A percentile compares a stretch with the other conserved stretches of the same genome.
Conservation (phyloP, 2,888 invertebrate genomes). For the Stegana nigrithorax region DNA sequence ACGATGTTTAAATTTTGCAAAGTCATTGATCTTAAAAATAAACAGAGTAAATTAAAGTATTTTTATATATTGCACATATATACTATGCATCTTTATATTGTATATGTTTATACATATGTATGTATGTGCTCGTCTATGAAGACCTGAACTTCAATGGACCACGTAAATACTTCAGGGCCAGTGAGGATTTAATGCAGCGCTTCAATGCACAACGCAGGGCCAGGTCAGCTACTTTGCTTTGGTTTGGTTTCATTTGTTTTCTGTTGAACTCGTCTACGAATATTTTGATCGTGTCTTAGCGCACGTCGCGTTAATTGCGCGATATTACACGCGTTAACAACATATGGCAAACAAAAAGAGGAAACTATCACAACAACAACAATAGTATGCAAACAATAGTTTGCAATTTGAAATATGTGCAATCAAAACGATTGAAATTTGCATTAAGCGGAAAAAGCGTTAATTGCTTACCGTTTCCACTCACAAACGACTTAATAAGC, state of each 20-base stretch:
- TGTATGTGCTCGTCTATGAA: too few relatives aligned
- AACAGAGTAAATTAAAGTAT: too few relatives aligned
- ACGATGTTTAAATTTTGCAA: too few relatives aligned
- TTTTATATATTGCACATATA: too few relatives aligned
- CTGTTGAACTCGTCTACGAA: not conserved
- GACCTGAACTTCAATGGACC: not conserved
- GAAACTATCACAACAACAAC: too few relatives aligned
- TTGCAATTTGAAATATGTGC: not conserved
- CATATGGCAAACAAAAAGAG: constrained; percentile 30
- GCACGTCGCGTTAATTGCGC: not conserved
- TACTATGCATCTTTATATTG: too few relatives aligned
- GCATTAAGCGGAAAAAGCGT: not conserved
- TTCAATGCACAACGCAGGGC: too few relatives aligned
- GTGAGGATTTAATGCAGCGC: not conserved
- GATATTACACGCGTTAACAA: constrained; percentile 32
- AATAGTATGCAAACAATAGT: constrained; percentile 7
- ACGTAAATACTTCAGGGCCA: constrained; percentile 16
- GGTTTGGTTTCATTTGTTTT: too few relatives aligned
- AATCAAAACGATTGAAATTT: not conserved
- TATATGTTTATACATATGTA: too few relatives aligned
- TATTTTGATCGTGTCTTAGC: not conserved
- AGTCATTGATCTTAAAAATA: too few relatives aligned
- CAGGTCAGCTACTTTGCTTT: too few relatives aligned
- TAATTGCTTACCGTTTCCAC: not conserved
- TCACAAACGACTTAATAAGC: too few relatives aligned